Evolutionary conservation across 2,888 invertebrate genomes (phyloP).

Genomic region (Micoletzkya japonica): DNA sequence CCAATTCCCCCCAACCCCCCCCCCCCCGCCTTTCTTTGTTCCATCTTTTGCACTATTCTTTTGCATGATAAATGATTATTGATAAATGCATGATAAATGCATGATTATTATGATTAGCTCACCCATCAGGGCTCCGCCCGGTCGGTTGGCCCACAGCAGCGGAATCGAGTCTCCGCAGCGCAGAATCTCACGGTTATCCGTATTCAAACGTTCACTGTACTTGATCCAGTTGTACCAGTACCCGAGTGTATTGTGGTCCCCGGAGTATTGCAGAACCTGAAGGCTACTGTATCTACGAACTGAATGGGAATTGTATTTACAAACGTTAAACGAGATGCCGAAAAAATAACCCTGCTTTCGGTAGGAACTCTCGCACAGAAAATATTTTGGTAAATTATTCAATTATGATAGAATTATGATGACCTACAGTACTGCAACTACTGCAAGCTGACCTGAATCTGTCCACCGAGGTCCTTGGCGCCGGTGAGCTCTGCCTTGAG

Average conservation of each 20-base stretch:
- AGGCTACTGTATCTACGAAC: no score
- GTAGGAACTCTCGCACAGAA: no score
- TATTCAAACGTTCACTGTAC: constrained; percentile 49
- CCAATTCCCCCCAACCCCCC: background rate
- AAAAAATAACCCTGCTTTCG: no score
- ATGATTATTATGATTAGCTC: background rate
- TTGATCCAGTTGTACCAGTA: constrained; percentile 61
- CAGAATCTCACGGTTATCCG: constrained; percentile 47
- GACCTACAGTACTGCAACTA: background rate
- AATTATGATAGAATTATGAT: background rate
- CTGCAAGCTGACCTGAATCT: constrained; percentile 45
- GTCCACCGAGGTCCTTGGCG: constrained; percentile 49
- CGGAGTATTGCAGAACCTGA: constrained; percentile 55
- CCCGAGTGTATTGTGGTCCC: constrained; percentile 53
- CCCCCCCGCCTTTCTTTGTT: background rate
- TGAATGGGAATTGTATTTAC: no score
- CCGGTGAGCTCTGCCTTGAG: constrained; percentile 41
- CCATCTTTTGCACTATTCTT: no score
- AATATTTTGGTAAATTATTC: no score
- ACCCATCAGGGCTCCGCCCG: constrained; percentile 46
- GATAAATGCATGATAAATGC: background rate
- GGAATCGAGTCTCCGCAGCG: constrained; percentile 58
- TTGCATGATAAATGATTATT: no score
- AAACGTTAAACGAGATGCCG: no score
- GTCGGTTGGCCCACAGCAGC: constrained; percentile 51